Base-by-base conservation (phyloP, 2,888 invertebrate genomes). In the Trichopoda pennipes region DNA sequence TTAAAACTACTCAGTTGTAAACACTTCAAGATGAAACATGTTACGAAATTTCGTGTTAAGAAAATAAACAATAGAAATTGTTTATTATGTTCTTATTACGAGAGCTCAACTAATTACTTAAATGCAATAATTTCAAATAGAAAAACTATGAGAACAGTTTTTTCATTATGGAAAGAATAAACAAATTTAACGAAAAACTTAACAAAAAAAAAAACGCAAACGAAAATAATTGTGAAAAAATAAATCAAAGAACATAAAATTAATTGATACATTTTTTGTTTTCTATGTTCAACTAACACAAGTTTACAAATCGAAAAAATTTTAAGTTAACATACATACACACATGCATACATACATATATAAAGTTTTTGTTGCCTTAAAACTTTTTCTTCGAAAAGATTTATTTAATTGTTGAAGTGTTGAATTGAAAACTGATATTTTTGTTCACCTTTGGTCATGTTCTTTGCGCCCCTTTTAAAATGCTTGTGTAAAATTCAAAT, bases 341-440 rank as follows among this genome's bases (percentile, higher is more conserved):
- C n/a, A n/a, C n/a, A n/a, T n/a, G n/a, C n/a, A n/a, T n/a, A n/a
- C n/a, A n/a, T n/a, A n/a, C n/a, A n/a, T 47, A 17, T 64, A 19
- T 16, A 17, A 64, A 56, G 23, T 74, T 38, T 32, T 63, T 16
- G 47, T 49, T 35, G 32, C 63, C 7, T 55, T 55, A 73, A 64
- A 47, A 44, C 38, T 38, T 32, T 23, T 53, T 58, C 16, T 38
- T 53, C 12, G 12, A 38, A 38, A 60, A 51, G n/a, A 51, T 77
- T 68, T 44, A 28, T 44, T 77, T 55, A 77, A 63, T 69, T 61
- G 55, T 19, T 14, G 17, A 77, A 69, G 55, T 77, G 55, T 77
- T 77, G 23, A 56, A 64, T 44, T 56, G 69, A 55, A 80, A 72
- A 79, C 61, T 68, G 53, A 75, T 64, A 64, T 16, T 42, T 63